Evolutionary conservation across 53 echinoderm and acorn worm species (phyloP).

Genomic region (Stichopus horrens): DNA sequence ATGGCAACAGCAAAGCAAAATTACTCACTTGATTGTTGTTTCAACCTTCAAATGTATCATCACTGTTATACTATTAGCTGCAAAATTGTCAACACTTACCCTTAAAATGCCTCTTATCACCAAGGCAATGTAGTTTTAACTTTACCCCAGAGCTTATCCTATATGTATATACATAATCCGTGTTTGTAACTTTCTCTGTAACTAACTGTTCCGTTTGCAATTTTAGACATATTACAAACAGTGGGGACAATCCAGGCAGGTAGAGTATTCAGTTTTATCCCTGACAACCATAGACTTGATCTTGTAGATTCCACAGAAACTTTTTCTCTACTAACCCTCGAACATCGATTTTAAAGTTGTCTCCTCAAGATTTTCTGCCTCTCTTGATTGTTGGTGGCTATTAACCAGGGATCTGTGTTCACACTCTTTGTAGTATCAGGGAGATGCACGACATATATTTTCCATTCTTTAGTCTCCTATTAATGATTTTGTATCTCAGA

Average conservation of each 20-base stretch:
- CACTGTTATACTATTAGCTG: too few relatives aligned
- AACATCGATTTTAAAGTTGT: not conserved
- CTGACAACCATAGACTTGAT: not conserved
- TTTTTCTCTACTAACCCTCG: not conserved
- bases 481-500: too few relatives aligned
- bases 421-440: not conserved
- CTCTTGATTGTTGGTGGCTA: not conserved
- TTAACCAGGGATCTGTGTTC: not conserved
- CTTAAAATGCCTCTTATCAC: too few relatives aligned
- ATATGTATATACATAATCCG: too few relatives aligned
- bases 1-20: too few relatives aligned
- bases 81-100: too few relatives aligned
- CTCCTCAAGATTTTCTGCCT: not conserved
- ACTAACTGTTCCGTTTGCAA: not conserved
- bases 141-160: too few relatives aligned
- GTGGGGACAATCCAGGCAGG: slow-evolving; percentile 18
- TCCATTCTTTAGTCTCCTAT: too few relatives aligned
- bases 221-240: slow-evolving; percentile 13
- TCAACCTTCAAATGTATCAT: too few relatives aligned
- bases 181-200: too few relatives aligned
- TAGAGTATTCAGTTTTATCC: not conserved
- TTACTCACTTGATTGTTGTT: too few relatives aligned
- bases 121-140: too few relatives aligned
- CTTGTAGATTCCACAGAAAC: not conserved
- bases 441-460: not conserved